Conservation (phyloP, 2,797 vertebrate genomes). For the Eulemur mongoz region DNA sequence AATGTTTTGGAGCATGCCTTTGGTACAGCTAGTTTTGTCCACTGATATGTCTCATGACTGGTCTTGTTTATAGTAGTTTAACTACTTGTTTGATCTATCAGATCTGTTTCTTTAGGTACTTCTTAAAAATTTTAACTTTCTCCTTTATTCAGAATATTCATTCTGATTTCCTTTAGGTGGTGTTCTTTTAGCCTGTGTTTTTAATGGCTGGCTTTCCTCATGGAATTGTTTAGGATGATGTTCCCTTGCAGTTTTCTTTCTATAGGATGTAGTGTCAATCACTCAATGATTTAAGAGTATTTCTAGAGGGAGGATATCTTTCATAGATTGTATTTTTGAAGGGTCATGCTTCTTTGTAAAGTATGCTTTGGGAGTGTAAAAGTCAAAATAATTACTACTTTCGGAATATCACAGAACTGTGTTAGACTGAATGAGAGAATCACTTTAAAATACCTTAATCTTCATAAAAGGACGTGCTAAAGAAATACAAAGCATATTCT, state of each 20-base stretch:
- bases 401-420: slow-evolving; percentile 18
- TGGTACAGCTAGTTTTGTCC: background rate
- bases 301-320: background rate
- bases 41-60: background rate
- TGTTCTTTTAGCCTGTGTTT: background rate
- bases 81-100: background rate
- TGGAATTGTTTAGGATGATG: background rate
- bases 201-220: slow-evolving; percentile 25
- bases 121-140: background rate
- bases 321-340: slow-evolving; percentile 9
- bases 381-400: slow-evolving; percentile 18
- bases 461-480: slow-evolving; percentile 45
- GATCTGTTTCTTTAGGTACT: background rate
- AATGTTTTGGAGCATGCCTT: background rate
- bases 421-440: slow-evolving; percentile 43
- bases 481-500: slow-evolving; percentile 23
- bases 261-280: background rate
- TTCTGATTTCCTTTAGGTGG: background rate
- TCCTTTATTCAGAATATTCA: slow-evolving; percentile 1
- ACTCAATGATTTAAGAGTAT: background rate
- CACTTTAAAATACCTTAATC: slow-evolving; percentile 13
- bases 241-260: slow-evolving; percentile 28
- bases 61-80: background rate
- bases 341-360: background rate
- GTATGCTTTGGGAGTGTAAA: background rate